Evolutionary conservation across 2,797 vertebrate species (phyloP).

Genomic region (Darevskia nairensis): DNA sequence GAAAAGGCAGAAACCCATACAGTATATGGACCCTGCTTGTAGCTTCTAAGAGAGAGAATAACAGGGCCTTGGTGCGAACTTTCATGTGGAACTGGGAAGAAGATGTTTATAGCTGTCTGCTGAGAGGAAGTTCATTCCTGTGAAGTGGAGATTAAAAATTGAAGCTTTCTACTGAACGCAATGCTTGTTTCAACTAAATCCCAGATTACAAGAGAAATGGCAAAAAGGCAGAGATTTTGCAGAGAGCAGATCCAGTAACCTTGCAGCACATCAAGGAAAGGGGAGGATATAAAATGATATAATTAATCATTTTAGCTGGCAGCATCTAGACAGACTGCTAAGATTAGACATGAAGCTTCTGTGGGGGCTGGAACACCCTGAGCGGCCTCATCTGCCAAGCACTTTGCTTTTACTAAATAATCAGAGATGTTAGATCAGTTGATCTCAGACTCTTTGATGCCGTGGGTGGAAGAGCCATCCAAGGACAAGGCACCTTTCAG

Average conservation of each 20-base stretch:
- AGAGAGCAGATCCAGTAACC: constrained; percentile 26
- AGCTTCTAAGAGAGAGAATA: constrained; percentile 1
- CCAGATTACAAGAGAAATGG: constrained; percentile 63
- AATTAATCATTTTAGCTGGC: constrained; percentile 51
- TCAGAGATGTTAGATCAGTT: not conserved
- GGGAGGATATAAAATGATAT: constrained; percentile 54
- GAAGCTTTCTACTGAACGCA: constrained; percentile 54
- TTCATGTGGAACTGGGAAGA: not conserved
- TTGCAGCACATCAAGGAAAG: constrained; percentile 66
- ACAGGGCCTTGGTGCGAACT: not conserved
- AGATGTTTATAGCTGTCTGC: constrained; percentile 19
- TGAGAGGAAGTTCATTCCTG: constrained; percentile 57
- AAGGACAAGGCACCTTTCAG: not conserved
- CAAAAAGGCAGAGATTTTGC: constrained; percentile 59
- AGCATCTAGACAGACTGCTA: constrained; percentile 15
- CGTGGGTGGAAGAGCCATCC: not conserved
- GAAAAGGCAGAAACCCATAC: not conserved
- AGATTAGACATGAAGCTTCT: not conserved
- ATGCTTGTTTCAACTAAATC: constrained; percentile 62
- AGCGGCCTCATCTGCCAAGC: not conserved
- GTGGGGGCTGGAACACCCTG: not conserved
- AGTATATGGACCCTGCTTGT: not conserved
- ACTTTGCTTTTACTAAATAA: not conserved
- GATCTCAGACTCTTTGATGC: not conserved
- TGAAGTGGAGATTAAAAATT: constrained; percentile 61